Conservation (phyloP, 2,888 invertebrate species). For the Hydropsyche betteni region DNA sequence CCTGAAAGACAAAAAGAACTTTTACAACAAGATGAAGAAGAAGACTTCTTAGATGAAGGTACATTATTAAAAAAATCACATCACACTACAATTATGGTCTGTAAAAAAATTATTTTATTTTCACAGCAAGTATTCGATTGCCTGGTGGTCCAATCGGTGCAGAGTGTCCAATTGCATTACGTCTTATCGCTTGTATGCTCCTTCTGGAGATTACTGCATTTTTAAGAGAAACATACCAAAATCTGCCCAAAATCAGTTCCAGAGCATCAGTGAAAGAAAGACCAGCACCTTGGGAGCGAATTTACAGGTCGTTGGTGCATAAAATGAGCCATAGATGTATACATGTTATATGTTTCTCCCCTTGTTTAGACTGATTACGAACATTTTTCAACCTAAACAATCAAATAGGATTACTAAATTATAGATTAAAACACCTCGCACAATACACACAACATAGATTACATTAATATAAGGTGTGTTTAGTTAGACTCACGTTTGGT, state of each 20-base stretch:
- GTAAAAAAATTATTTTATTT: no score
- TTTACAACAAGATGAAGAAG: conserved; percentile 88
- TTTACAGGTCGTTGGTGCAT: conserved; percentile 69
- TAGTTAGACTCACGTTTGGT: no score
- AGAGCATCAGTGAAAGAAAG: conserved; percentile 78
- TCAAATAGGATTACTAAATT: no score
- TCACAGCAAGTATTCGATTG: conserved; percentile 71
- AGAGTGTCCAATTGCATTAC: conserved; percentile 87
- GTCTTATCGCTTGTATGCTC: conserved; percentile 92
- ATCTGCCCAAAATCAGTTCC: conserved; percentile 75
- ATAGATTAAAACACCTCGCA: no score
- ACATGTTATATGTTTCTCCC: conserved; percentile 47
- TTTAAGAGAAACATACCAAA: conserved; percentile 94
- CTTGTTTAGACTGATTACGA: conserved; percentile 31
- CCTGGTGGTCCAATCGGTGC: conserved; percentile 73
- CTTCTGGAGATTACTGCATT: conserved; percentile 98
- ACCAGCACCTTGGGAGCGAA: conserved; percentile 83
- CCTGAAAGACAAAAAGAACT: conserved; percentile 82
- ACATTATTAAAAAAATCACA: conserved; percentile 36
- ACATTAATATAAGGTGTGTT: no score
- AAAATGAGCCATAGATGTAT: conserved; percentile 52
- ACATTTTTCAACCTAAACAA: conserved; percentile 39
- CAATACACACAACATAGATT: no score
- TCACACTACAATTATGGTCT: no score
- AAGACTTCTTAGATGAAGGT: conserved; percentile 98